Base-by-base conservation (phyloP, 2,888 invertebrate species). In the Lamellibrachia satsuma region DNA sequence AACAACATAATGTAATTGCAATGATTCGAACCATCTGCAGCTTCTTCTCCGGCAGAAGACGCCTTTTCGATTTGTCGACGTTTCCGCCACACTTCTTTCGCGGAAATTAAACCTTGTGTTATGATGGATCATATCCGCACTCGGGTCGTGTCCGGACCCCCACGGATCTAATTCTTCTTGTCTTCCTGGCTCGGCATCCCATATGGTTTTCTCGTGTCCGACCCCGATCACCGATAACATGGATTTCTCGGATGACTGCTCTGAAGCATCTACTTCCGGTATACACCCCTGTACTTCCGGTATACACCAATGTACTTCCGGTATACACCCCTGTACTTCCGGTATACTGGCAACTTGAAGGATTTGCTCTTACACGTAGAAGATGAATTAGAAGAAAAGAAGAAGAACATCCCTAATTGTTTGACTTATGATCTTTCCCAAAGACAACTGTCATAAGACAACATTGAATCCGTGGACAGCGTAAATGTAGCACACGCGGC, bases 61-160 rank as follows among this genome's bases (percentile, higher is more conserved):
- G 75, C 1, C 75, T 75, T n/a, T 15, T 6, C 75, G 75, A 22
- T 75, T 75, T 75, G 75, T 75, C 75, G 75, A 22, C 75, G 75
- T 75, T 75, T 75, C 75, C 75, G 75, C 75, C 75, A 75, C 75
- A 75, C 7, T 75, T 75, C 75, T 75, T 75, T 75, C 75, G 75
- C 75, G 75, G 75, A 75, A 75, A 75, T 75, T 75, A 75, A 75
- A 75, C 75, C 75, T 75, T 75, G 75, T n/a, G 75, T 75, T n/a
- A 75, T 22, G 75, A 75, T 75, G 75, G n/a, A 75, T 75, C 75
- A 75, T 4, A 22, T 75, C 75, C 75, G 22, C 75, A 75, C 75
- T 22, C 15, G 11, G 75, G 75, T 22, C n/a, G 15, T n/a, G 75
- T 75, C 75, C 22, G 75, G 75, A 75, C 75, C n/a, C n/a, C 11